Evolutionary conservation across 1,140 invertebrate genomes (phyloP).

Genomic region (Dreissena rostriformis): DNA sequence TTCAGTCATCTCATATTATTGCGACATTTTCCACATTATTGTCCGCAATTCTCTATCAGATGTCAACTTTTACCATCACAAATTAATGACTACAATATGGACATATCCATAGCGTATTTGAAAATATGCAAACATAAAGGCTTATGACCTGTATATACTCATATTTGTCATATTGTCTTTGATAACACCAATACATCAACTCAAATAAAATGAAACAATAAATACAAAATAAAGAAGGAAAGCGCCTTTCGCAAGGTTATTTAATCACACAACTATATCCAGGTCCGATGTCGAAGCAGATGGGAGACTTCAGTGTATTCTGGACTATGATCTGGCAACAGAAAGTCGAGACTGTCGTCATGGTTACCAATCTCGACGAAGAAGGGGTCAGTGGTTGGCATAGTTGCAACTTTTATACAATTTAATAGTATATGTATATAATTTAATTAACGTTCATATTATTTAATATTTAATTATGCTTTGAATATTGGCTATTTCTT

Average conservation of each 20-base stretch:
- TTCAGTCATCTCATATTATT: no score
- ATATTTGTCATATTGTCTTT: not conserved
- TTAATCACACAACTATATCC: not conserved
- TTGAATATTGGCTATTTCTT: no score
- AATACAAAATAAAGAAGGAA: not conserved
- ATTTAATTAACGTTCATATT: no score
- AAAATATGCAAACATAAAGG: no score
- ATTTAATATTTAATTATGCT: no score
- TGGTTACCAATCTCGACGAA: slow-evolving; percentile 88
- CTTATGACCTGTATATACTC: not conserved
- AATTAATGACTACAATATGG: no score
- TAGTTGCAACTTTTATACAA: no score
- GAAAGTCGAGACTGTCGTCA: slow-evolving; percentile 92
- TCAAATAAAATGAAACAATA: not conserved
- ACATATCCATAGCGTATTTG: no score
- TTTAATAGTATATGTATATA: no score
- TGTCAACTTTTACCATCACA: no score
- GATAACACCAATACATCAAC: not conserved
- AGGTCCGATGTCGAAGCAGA: slow-evolving; percentile 24
- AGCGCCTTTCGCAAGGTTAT: not conserved
- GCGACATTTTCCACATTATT: no score
- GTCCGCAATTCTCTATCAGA: no score
- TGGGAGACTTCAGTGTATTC: slow-evolving; percentile 85
- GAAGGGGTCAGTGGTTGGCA: slow-evolving; percentile 7
- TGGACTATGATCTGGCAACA: slow-evolving; percentile 99